Evolutionary conservation across 2,797 vertebrate genomes (phyloP), one percentile per base, ranked within the genome.

Genomic region (Rhodeus uyekii): DNA sequence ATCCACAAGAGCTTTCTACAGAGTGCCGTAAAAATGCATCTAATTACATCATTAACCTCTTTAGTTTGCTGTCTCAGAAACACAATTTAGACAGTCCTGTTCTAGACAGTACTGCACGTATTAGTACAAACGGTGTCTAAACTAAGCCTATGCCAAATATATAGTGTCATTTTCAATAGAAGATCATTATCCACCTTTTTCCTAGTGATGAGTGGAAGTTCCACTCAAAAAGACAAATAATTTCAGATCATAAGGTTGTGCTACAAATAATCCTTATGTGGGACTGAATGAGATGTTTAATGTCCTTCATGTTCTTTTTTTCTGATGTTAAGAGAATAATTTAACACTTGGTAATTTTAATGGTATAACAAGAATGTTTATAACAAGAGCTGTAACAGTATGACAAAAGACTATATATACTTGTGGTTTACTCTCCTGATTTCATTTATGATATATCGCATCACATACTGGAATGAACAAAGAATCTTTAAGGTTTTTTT

Each of bases 1-100:
- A 78, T 84, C 88, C 78, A 13, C 80, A 87, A 84, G 83, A 85
- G 29, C 86, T 88, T 83, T 87, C 89, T 82, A 83, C 89, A 78
- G 88, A 92, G 81, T 93, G 91, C 88, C 90, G 88, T 92, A 91
- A 92, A 91, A 27, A 48, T 8, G 50, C 69, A 79, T 38, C 5
- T 81, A 9, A 69, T 73, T 2, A 65, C 1, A 0, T 55, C 50
- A 44, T 19, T 46, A 27, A 68, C 13, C 27, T 58, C 74, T 55
- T 68, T 12, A 58, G 13, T 24, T 73, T 36, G 13, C 48, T 38
- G 12, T 58, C 24, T 68, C 18, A 78, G 12, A 65, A 55, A 29
- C 32, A 71, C 46, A 36, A 18, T 72, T 72, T 34, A 69, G 16
- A 69, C 42, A 29, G 7, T 32, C 24, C 14, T 38, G n/a, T 38